These are phyloP conservation scores for Fregetta grallaria DNA, from an alignment of 2,113 vertebrate species.

Conservation along the genomic window DNA sequence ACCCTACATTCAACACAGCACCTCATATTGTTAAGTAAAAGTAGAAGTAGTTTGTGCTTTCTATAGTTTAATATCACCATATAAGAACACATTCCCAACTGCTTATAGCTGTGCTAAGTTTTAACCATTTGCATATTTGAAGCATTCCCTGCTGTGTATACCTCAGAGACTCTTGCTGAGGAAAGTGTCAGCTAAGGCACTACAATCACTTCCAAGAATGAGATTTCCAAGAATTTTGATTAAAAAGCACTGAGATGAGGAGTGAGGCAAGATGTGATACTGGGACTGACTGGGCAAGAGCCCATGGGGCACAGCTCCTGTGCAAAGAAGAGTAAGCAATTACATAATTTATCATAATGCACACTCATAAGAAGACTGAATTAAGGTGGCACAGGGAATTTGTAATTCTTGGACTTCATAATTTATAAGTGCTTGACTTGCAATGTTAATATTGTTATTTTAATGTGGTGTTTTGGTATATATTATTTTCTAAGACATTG, in stretches of 20 bases:
- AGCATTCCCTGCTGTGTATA: neutral
- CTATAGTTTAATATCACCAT: neutral
- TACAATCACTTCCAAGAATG: slow-evolving; percentile 27
- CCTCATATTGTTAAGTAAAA: neutral
- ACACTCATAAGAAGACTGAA: neutral
- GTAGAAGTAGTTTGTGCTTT: neutral
- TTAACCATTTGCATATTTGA: slow-evolving; percentile 1
- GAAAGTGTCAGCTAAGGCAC: neutral
- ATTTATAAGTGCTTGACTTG: neutral
- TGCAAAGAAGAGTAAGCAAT: neutral
- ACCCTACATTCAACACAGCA: neutral
- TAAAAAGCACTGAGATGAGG: neutral
- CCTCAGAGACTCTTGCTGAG: neutral
- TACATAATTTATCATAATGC: neutral
- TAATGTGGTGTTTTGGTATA: neutral
- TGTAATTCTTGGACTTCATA: neutral
- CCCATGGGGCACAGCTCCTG: neutral
- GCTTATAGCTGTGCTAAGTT: neutral
- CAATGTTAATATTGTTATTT: neutral
- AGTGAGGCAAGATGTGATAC: slow-evolving; percentile 3
- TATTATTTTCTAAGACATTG: neutral
- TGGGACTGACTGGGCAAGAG: neutral
- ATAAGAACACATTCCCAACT: neutral
- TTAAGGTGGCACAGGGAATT: neutral
- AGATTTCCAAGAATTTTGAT: slow-evolving; percentile 42